Evolutionary conservation across 1,140 invertebrate genomes (phyloP), one percentile per base, ranked within the genome.

Genomic region (Lasioglossum albipes): DNA sequence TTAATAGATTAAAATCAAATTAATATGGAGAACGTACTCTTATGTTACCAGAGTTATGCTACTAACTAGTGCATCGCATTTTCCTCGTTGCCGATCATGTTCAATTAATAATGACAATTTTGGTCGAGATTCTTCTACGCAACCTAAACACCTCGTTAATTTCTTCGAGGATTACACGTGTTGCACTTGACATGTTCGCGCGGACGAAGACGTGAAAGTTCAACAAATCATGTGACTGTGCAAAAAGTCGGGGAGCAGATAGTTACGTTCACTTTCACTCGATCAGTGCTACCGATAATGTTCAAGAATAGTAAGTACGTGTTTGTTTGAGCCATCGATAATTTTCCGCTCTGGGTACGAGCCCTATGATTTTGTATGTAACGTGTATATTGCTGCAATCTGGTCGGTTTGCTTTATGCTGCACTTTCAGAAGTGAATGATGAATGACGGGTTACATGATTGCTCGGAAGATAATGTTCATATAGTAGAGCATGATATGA

Each of bases 251-350:
- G 52, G 18, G 52, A 54, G n/a, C 57, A 20, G 20, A n/a, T 18
- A 59, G 57, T 6, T n/a, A 59, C 57, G 57, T n/a, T 59, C 57
- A 59, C 57, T 59, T 59, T 59, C 57, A 59, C 57, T 59, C n/a
- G 57, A 59, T 59, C 57, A n/a, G n/a, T 7, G n/a, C 57, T 59
- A 59, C 57, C 57, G 57, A 59, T 59, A 59, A 7, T n/a, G 57
- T 59, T 59, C 57, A 9, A 6, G 18, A n/a, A 59, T 54, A 7
- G 57, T 9, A 49, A 13, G 13, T 49, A 59, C 7, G 57, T n/a
- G 57, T 59, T 59, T n/a, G n/a, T 59, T 59, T n/a, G 57, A 20
- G n/a, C 18, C 57, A 20, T 59, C 57, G 20, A 59, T n/a, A n/a
- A 59, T 59, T 59, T 59, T 59, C 18, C 57, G 57, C 57, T 59